These are phyloP conservation scores for Aethes cnicana DNA, from an alignment of 2,888 invertebrate genomes.

Conservation along the genomic window DNA sequence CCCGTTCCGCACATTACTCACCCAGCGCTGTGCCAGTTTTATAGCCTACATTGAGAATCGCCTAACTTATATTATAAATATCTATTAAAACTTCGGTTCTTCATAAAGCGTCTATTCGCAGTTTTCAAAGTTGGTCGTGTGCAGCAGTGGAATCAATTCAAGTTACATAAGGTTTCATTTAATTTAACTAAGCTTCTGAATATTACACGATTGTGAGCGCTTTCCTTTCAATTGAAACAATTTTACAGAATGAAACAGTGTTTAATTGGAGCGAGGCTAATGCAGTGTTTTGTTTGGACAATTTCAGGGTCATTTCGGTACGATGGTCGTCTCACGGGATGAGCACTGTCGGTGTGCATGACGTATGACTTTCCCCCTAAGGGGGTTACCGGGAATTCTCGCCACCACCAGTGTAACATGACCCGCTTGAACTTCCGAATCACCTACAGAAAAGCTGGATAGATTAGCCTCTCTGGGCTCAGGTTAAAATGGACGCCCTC, in stretches of 20 bases:
- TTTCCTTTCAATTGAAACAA: constrained; percentile 16
- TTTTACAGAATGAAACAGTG: constrained; percentile 3
- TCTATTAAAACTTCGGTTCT: constrained; percentile 5
- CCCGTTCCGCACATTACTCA: constrained; percentile 52
- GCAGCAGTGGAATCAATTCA: neutral
- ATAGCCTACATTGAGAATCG: constrained; percentile 12
- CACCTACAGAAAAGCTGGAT: constrained; percentile 4
- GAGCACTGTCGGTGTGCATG: constrained; percentile 46
- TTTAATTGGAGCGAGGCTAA: constrained; percentile 27
- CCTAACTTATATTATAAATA: constrained; percentile 7
- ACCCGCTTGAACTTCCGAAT: constrained; percentile 28
- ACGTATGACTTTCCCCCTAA: constrained; percentile 49
- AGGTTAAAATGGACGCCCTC: constrained; percentile 26
- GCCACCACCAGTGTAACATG: constrained; percentile 43
- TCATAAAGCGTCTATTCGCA: neutral
- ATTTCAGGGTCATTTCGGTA: constrained; percentile 35
- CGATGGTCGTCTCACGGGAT: constrained; percentile 41
- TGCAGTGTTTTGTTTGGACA: constrained; percentile 32
- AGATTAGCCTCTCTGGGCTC: constrained; percentile 17
- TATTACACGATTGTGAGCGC: constrained; percentile 14
- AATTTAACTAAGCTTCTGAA: constrained; percentile 16
- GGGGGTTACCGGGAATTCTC: constrained; percentile 44
- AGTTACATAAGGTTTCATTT: constrained; percentile 18
- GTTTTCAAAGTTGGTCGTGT: neutral
- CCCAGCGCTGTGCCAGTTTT: constrained; percentile 34